Percentiles rank a stretch among this genome's conserved stretches.
Conservation (phyloP, 2,113 vertebrate species). For the Lipotes vexillifer region DNA sequence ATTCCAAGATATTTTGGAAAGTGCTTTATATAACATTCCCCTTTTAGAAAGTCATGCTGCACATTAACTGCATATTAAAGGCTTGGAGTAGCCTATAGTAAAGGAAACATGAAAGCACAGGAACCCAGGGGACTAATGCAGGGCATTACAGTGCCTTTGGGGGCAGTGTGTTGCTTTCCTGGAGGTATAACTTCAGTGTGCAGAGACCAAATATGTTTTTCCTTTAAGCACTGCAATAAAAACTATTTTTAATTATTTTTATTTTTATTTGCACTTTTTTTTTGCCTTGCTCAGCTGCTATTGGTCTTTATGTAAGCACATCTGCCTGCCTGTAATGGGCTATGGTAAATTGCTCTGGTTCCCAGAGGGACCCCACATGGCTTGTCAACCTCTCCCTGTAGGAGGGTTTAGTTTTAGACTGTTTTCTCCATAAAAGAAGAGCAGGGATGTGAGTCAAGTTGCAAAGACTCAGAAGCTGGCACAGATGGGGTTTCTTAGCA, state of each 20-base stretch:
- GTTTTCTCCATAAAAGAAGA: constrained; percentile 46
- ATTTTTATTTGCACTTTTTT: neutral
- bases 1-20: neutral
- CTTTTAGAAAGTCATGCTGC: neutral
- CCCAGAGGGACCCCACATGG: neutral
- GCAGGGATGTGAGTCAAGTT: neutral
- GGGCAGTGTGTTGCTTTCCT: neutral
- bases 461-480: constrained; percentile 26
- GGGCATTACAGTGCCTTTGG: accelerated
- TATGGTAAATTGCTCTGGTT: neutral
- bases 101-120: neutral
- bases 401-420: neutral
- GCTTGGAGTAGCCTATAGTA: neutral
- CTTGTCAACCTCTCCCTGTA: neutral
- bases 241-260: neutral
- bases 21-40: neutral
- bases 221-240: neutral
- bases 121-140: neutral
- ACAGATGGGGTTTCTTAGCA: neutral
- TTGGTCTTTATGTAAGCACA: constrained; percentile 44
- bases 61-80: neutral
- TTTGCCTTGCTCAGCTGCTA: neutral
- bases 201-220: neutral
- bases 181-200: neutral
- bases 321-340: constrained; percentile 8